Percentiles rank a stretch among this genome's conserved stretches.
Conservation (phyloP, 2,797 vertebrate genomes). For the Acipenser transmontanus region DNA sequence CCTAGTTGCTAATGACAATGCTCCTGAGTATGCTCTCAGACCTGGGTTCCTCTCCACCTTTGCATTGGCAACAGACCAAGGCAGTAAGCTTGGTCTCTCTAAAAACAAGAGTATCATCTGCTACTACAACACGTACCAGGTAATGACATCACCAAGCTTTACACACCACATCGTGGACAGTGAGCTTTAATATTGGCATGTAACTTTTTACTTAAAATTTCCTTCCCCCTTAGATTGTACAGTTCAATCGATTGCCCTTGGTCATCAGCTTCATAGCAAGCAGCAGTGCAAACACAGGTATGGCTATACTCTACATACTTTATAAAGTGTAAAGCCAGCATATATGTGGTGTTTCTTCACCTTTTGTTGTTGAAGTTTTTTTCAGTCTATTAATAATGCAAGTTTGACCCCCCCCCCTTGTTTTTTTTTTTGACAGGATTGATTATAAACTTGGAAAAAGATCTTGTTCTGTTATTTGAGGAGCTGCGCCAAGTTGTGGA, state of each 20-base stretch:
- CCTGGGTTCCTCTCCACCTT: constrained; percentile 91
- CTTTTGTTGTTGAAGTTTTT: constrained; percentile 1
- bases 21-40: constrained; percentile 83
- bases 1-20: constrained; percentile 89
- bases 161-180: not conserved
- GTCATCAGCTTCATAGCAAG: constrained; percentile 96
- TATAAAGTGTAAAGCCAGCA: too few relatives aligned
- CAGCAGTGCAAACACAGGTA: constrained; percentile 90
- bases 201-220: not conserved
- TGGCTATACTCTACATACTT: constrained; percentile 13
- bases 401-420: not conserved
- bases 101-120: constrained; percentile 98
- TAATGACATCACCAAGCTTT: constrained; percentile 25
- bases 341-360: not conserved
- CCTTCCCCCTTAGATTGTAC: constrained; percentile 66
- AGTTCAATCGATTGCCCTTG: constrained; percentile 90
- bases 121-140: constrained; percentile 89
- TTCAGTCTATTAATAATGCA: not conserved
- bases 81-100: constrained; percentile 92
- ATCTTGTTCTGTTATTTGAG: constrained; percentile 83
- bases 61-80: constrained; percentile 92
- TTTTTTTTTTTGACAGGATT: constrained; percentile 61
- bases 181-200: not conserved
- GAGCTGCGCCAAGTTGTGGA: constrained; percentile 91
- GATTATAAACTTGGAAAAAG: constrained; percentile 92